These are phyloP conservation scores for Parapristionchus giblindavisi DNA, from an alignment of 2,888 invertebrate species.

Conservation along the genomic window DNA sequence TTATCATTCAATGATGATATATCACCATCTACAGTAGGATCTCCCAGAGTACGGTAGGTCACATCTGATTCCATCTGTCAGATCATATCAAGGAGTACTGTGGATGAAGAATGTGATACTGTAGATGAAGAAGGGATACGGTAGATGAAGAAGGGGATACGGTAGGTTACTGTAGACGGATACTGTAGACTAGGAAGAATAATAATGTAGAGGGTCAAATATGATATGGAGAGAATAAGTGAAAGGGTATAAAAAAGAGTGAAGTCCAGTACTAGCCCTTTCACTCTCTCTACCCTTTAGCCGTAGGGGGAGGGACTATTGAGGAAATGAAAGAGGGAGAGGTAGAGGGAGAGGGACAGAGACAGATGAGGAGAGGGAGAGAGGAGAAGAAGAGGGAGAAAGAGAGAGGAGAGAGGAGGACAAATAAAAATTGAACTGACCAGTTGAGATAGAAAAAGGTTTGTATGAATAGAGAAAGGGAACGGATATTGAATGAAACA, in stretches of 20 bases:
- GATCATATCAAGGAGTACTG: constrained; percentile 1
- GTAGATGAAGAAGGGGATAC: not conserved
- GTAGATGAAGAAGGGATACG: constrained; percentile 13
- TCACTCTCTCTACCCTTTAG: constrained; percentile 12
- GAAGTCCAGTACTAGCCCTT: constrained; percentile 16
- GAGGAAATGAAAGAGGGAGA: constrained; percentile 7
- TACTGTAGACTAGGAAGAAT: not conserved
- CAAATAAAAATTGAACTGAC: constrained; percentile 36
- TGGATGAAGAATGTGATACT: not conserved
- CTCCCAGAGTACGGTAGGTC: constrained; percentile 23
- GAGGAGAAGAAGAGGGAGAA: constrained; percentile 14
- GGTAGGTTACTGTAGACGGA: constrained; percentile 4
- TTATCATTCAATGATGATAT: not conserved
- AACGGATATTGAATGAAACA: not conserved
- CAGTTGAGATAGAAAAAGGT: too few species aligned
- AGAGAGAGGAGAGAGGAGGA: constrained; percentile 17
- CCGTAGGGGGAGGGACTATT: constrained; percentile 11
- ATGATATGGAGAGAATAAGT: not conserved
- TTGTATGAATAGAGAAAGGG: not conserved
- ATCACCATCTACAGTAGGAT: not conserved
- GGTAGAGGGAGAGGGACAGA: not conserved
- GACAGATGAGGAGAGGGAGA: constrained; percentile 15
- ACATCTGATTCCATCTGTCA: not conserved
- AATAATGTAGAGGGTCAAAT: not conserved
- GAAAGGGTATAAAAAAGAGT: constrained; percentile 9